Evolutionary conservation across 1,140 invertebrate species (phyloP), one percentile per base, ranked within the genome.

Genomic region (Patella vulgata): DNA sequence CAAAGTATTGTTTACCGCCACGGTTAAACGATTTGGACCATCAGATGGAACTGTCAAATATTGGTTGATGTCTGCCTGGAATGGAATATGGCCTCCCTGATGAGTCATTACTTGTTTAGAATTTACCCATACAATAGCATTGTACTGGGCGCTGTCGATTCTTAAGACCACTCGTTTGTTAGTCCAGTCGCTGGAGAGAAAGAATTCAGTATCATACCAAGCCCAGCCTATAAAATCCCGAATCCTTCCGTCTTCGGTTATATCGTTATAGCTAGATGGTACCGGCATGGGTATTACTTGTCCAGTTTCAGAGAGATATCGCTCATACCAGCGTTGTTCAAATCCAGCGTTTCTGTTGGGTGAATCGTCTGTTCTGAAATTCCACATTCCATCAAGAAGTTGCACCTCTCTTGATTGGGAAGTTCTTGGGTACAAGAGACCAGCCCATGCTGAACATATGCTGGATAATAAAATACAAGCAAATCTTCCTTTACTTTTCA

Each of bases 221-320:
- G 39, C 39, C 39, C 39, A 42, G 11, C 39, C 39, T n/a, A 42
- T n/a, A n/a, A 42, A 42, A n/a, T 42, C 39, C 11, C 39, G 39
- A 11, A 42, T n/a, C 39, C 85, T 81, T 17, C 82, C 85, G 21
- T 95, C 91, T 60, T 91, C 89, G 0, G 93, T 94, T 12, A 98
- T 89, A 76, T 99, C 96, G 81, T 99, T 99, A 85, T 94, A 99
- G 70, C 94, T 96, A 0, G 93, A 90, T 0, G 96, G 96, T 17
- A 98, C 96, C 17, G 96, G 95, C 94, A 98, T 97, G 25, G 90
- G 87, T 28, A 87, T 86, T 0, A 87, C 79, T 47, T 63, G 43
- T 17, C 71, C 74, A 25, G 65, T 61, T 73, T 79, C 58, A 25
- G 66, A 73, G 9, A 39, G 21, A 42, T n/a, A 42, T 42, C 11